phyloP scores from a whole-genome alignment of 2,888 invertebrate species.

The Orthonychiurus folsomi region DNA sequence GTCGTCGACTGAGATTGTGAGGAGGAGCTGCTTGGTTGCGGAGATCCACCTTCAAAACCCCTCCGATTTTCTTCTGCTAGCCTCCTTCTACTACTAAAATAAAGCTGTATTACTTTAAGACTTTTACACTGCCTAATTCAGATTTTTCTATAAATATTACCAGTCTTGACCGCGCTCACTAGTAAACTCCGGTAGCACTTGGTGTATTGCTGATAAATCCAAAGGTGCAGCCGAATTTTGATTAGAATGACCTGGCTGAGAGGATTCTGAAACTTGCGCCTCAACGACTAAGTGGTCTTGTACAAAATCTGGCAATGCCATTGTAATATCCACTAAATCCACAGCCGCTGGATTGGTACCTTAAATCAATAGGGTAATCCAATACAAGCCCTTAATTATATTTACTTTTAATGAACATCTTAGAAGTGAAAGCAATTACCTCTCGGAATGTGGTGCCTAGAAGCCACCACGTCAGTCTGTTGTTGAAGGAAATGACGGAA shows the following conservation, averaged over 20 bases:
- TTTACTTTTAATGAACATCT: no score
- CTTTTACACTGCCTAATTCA: no score
- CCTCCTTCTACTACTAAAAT: no score
- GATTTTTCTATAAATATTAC: no score
- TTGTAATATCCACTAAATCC: slow-evolving; percentile 34
- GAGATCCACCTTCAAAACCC: not conserved
- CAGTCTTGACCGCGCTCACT: slow-evolving; percentile 24
- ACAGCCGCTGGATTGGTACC: slow-evolving; percentile 28
- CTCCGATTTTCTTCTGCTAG: not conserved
- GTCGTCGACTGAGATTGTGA: slow-evolving; percentile 16
- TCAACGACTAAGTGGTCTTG: slow-evolving; percentile 67
- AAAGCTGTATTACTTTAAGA: no score
- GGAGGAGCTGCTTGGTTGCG: slow-evolving; percentile 5
- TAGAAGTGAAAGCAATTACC: no score
- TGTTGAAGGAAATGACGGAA: slow-evolving; percentile 66
- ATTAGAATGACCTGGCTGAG: not conserved
- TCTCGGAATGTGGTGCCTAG: slow-evolving; percentile 18
- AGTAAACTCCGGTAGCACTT: slow-evolving; percentile 31
- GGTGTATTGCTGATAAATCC: slow-evolving; percentile 25
- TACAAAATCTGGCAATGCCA: slow-evolving; percentile 69
- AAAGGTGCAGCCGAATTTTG: slow-evolving; percentile 16
- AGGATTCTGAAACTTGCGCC: slow-evolving; percentile 7
- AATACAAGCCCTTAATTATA: no score
- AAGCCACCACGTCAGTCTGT: slow-evolving; percentile 36
- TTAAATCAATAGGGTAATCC: slow-evolving; percentile 8